Evolutionary conservation across 2,797 vertebrate species (phyloP).

Genomic region (Microctenopoma lineatum): DNA sequence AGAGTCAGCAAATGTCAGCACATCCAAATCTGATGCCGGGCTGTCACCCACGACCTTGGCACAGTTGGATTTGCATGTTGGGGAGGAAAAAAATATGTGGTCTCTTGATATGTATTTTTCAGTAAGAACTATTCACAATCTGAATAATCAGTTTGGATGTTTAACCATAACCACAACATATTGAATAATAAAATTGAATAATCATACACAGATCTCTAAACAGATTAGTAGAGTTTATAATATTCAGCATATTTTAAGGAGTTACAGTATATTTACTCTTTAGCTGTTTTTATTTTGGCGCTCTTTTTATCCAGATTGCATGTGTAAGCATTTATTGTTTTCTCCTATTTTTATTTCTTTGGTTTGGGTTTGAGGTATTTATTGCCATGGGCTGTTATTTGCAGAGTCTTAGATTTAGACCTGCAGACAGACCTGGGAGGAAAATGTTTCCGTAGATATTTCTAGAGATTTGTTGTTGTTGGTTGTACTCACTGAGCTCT

Average conservation of each 20-base stretch:
- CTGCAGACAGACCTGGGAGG: conserved; percentile 31
- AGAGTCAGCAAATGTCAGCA: conserved; percentile 64
- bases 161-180: conserved; percentile 15
- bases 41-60: conserved; percentile 63
- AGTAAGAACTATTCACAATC: conserved; percentile 2
- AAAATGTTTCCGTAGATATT: conserved; percentile 48
- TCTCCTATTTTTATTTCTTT: conserved; percentile 35
- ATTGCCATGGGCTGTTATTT: conserved; percentile 45
- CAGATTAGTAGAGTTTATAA: background rate
- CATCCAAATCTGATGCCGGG: conserved; percentile 65
- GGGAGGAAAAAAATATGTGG: conserved; percentile 33
- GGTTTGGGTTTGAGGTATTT: conserved; percentile 56
- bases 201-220: conserved; percentile 5
- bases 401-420: conserved; percentile 38
- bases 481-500: conserved; percentile 9
- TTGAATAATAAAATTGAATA: background rate
- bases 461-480: conserved; percentile 35
- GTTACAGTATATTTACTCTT: conserved; percentile 7
- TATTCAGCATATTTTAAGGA: conserved; percentile 14
- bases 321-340: conserved; percentile 46
- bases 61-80: conserved; percentile 46
- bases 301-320: conserved; percentile 10
- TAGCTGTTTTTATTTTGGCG: conserved; percentile 29
- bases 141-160: background rate
- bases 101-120: conserved; percentile 5